Evolutionary conservation across 2,888 invertebrate genomes (phyloP), one percentile per base, ranked within the genome.

Genomic region (Drosophila colorata): DNA sequence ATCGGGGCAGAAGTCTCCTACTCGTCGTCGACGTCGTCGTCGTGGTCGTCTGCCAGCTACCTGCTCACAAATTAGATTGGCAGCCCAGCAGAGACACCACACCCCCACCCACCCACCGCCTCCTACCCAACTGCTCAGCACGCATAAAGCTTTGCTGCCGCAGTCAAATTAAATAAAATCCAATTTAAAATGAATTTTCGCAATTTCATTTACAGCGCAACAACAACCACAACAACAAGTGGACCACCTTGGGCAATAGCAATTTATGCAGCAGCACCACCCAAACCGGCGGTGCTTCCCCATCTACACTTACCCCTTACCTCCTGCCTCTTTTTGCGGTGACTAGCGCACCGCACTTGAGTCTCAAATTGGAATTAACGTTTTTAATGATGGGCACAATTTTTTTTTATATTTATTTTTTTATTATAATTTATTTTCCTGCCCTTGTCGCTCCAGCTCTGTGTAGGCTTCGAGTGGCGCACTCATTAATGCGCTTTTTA

Each of bases 161-260:
- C 75, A 75, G 74, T 71, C 74, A 83, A 83, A 85, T 84, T 82
- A 88, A 88, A 88, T 89, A 87, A 88, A 88, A 88, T 88, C 84
- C 86, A 88, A 87, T 88, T 87, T 89, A 86, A 85, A 88, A 87
- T 86, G 84, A 86, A 87, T 87, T 86, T 88, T 86, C 71, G 71
- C 74, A 74, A 86, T 84, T 87, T 87, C 78, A 82, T 85, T 82
- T 80, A 87, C 84, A 78, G 69, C 74, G 67, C 75, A 57, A 40
- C 52, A 64, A 37, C 52, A 40, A 48, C 53, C 40, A 47, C 70
- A 69, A 68, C 51, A 80, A 33, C 16, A 47, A 46, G 40, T 58
- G 47, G 40, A 58, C 57, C 74, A 60, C 70, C 65, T 63, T 52
- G 59, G 65, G 69, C 58, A 57, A 74, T 47, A 35, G 41, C 83